phyloP scores from a whole-genome alignment of 2,797 vertebrate genomes.

The Setipinna tenuifilis region DNA sequence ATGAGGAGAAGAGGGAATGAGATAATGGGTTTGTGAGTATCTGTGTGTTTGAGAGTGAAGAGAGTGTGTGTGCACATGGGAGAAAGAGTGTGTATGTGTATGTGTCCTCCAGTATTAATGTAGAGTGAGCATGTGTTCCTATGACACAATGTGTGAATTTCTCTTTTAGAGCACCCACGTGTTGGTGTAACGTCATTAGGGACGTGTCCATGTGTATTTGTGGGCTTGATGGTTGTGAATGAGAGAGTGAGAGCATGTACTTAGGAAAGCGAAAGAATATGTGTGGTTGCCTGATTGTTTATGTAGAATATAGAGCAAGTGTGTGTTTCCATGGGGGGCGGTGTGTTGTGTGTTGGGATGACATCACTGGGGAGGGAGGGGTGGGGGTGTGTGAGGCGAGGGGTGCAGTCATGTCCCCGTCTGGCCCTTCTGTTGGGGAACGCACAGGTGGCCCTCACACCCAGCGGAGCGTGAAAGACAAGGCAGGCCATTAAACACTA shows the following conservation, averaged over 20 bases:
- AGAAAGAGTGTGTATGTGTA: not conserved
- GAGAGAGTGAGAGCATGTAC: slow-evolving; percentile 10
- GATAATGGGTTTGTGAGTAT: too few relatives aligned
- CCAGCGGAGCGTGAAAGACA: not conserved
- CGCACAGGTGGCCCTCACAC: not conserved
- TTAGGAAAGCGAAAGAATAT: slow-evolving; percentile 30
- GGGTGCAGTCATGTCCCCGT: slow-evolving; percentile 21
- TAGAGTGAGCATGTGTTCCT: too few relatives aligned
- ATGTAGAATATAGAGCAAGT: not conserved
- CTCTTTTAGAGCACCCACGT: too few relatives aligned
- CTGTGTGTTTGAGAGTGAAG: not conserved
- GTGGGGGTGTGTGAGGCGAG: slow-evolving; percentile 14
- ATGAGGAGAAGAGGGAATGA: too few relatives aligned
- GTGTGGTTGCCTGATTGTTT: slow-evolving; percentile 44
- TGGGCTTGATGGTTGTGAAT: not conserved
- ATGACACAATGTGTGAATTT: too few relatives aligned
- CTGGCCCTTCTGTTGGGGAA: not conserved
- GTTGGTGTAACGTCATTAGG: too few relatives aligned
- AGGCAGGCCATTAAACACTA: not conserved
- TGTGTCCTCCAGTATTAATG: too few relatives aligned
- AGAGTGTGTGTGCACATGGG: not conserved
- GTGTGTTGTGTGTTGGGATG: not conserved
- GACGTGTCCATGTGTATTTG: too few relatives aligned
- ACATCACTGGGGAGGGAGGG: not conserved
- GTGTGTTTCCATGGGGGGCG: not conserved